A percentile compares a stretch with the other conserved stretches of the same genome.
phyloP scores from a whole-genome alignment of 2,888 invertebrate genomes.

The Cosmia trapezina region DNA sequence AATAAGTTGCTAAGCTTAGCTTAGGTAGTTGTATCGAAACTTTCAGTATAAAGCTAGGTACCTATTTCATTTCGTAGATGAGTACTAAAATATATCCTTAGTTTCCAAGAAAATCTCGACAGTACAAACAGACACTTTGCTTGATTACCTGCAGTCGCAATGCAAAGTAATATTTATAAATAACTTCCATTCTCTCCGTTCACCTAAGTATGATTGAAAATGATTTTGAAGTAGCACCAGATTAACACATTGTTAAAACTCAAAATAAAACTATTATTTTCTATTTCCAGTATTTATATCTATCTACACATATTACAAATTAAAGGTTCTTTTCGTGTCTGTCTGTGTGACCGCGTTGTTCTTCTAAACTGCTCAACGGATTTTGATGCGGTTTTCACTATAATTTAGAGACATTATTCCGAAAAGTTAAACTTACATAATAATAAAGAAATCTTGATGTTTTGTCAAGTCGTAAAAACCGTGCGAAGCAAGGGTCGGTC shows the following conservation, averaged over 20 bases:
- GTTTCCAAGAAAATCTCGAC: slow-evolving; percentile 6
- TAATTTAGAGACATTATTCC: background rate
- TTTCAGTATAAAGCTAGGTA: background rate
- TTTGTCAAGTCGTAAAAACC: background rate
- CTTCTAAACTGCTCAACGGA: background rate
- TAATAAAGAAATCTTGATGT: too few relatives aligned
- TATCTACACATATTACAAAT: background rate
- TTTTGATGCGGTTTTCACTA: background rate
- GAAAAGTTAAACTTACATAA: too few relatives aligned
- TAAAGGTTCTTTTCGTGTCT: background rate
- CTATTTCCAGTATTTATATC: slow-evolving; percentile 7
- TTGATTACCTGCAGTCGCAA: slow-evolving; percentile 16
- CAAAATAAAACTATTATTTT: too few relatives aligned
- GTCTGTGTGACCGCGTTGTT: background rate
- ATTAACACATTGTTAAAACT: background rate
- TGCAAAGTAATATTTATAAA: slow-evolving; percentile 21
- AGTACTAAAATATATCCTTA: slow-evolving; percentile 4
- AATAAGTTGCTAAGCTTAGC: background rate
- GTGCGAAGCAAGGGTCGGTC: background rate
- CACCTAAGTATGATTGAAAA: slow-evolving; percentile 39
- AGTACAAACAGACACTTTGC: background rate
- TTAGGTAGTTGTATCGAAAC: background rate
- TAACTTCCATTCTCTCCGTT: slow-evolving; percentile 1
- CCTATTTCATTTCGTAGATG: background rate
- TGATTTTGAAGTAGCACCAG: slow-evolving; percentile 5